Evolutionary conservation across 2,797 vertebrate species (phyloP), one percentile per base, ranked within the genome.

Genomic region (Lateolabrax maculatus): DNA sequence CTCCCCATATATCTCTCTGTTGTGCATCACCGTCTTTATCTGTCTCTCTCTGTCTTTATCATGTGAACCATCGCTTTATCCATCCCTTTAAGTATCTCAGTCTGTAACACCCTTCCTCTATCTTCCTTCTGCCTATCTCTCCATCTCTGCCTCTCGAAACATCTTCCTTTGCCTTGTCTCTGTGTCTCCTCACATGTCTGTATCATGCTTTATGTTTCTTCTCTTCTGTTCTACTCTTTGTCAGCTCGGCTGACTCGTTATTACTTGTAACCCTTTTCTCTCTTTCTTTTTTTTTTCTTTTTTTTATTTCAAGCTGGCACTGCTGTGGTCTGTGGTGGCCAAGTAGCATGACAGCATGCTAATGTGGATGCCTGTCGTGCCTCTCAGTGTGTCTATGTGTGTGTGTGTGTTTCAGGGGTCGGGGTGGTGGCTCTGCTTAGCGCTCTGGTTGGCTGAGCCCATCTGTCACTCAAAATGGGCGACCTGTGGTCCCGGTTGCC

Each of bases 381-480:
- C 94, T 93, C 78, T 94, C 91, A 89, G 90, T 37, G 39, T 68
- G 63, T 65, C 8, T 3, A 2, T 48, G 36, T 41, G 39, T 37
- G 37, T 18, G n/a, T 41, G 21, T n/a, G 36, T 36, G 39, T 52
- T 81, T 76, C 34, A 55, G 92, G 55, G 71, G 78, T 75, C 53
- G 13, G 75, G 77, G 69, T 81, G 82, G 67, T 52, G 81, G 81
- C 75, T 89, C 91, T 94, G 91, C 94, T 96, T 94, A 94, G 94
- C 93, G 93, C 95, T 96, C 93, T 96, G 96, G 95, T 95, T 97
- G 97, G 96, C 92, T 96, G 96, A 93, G 89, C 92, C 95, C 96
- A 95, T 98, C 96, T 98, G 97, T 97, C 97, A 97, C 92, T 97
- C 96, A 95, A 83, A 90, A 95, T 87, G 90, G 92, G 69, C 90